A percentile compares a stretch with the other conserved stretches of the same genome.
Evolutionary conservation across 2,888 invertebrate genomes (phyloP).

Genomic region (Leptopterna dolabrata): DNA sequence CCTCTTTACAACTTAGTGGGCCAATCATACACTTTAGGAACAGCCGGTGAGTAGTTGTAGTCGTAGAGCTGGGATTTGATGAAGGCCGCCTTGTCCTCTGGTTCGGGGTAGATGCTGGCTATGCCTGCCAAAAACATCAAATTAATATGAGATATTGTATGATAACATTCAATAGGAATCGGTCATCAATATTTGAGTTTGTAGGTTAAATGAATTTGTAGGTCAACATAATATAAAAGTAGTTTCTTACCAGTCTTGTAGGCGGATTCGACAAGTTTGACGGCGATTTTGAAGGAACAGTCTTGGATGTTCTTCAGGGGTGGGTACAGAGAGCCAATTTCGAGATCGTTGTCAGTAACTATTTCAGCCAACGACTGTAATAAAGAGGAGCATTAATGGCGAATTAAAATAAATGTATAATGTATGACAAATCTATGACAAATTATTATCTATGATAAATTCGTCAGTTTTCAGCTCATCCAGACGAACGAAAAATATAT

Average conservation of each 20-base stretch:
- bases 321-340: conserved; percentile 90
- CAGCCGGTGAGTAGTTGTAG: conserved; percentile 74
- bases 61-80: conserved; percentile 86
- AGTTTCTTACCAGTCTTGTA: conserved; percentile 75
- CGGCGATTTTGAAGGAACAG: conserved; percentile 89
- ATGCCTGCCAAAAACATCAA: conserved; percentile 71
- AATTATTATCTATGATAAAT: too few species aligned
- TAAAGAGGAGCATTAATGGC: too few species aligned
- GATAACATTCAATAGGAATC: background rate
- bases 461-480: too few species aligned
- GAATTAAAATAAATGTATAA: too few species aligned
- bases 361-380: conserved; percentile 81
- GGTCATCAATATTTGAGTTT: background rate
- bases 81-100: conserved; percentile 77
- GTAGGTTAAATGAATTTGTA: too few species aligned
- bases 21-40: conserved; percentile 77
- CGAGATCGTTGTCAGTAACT: conserved; percentile 84
- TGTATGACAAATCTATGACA: too few species aligned
- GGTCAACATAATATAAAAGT: too few species aligned
- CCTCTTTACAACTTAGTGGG: conserved; percentile 65
- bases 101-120: conserved; percentile 83
- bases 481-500: too few species aligned
- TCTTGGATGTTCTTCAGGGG: conserved; percentile 84
- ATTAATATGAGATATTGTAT: background rate
- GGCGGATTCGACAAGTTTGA: conserved; percentile 82